Evolutionary conservation across 2,797 vertebrate species (phyloP).

Genomic region (Onychomys leucogaster): DNA sequence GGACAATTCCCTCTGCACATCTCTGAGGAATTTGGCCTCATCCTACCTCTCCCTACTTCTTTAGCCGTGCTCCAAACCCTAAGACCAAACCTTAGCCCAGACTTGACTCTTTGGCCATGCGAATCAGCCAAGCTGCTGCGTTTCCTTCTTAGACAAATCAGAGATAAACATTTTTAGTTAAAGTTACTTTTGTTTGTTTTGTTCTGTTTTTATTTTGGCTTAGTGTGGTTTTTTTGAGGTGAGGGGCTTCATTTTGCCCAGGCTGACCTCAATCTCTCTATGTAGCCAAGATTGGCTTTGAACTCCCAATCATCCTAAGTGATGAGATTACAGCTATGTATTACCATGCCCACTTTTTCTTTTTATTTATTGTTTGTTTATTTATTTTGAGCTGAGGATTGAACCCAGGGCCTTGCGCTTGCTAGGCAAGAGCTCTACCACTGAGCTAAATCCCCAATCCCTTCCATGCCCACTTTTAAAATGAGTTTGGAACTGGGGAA

Average conservation of each 20-base stretch:
- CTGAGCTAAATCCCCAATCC: too few relatives aligned
- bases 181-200: not conserved
- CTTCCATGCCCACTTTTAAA: not conserved
- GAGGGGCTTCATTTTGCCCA: not conserved
- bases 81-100: not conserved
- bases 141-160: constrained; percentile 17
- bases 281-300: not conserved
- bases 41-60: not conserved
- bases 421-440: too few relatives aligned
- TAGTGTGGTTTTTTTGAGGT: not conserved
- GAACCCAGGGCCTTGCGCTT: too few relatives aligned
- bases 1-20: not conserved
- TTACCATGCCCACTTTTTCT: not conserved
- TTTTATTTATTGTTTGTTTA: too few relatives aligned
- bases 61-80: constrained; percentile 24
- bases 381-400: too few relatives aligned
- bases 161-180: constrained; percentile 43
- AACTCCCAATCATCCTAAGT: not conserved
- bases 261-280: not conserved
- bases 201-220: not conserved
- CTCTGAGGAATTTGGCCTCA: not conserved
- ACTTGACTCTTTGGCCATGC: not conserved
- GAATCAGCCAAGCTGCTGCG: not conserved
- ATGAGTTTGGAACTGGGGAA: not conserved
- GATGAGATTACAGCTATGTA: not conserved